Percentiles rank a stretch among this genome's conserved stretches.
These are phyloP conservation scores for Anoura caudifer DNA, from an alignment of 2,113 vertebrate genomes.

Conservation along the genomic window DNA sequence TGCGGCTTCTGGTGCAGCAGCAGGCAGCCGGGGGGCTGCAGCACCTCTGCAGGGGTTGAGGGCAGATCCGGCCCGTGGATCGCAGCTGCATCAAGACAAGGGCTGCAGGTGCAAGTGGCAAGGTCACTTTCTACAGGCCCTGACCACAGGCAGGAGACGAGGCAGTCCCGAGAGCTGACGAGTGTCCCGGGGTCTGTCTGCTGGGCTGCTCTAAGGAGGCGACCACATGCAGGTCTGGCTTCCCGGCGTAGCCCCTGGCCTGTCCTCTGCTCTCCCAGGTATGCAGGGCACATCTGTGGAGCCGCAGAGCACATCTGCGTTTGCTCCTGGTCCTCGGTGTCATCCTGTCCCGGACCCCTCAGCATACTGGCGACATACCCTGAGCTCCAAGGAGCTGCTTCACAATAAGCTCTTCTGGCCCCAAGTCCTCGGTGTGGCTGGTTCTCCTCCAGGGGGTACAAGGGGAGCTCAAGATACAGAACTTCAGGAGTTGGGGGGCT, in stretches of 20 bases:
- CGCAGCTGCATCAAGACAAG: rapidly evolving
- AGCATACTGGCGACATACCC: background rate
- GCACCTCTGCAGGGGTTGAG: rapidly evolving
- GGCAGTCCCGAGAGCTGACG: rapidly evolving
- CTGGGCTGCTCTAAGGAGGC: background rate
- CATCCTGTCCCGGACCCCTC: rapidly evolving
- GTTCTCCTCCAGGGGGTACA: background rate
- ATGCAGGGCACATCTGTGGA: background rate
- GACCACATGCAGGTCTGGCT: rapidly evolving
- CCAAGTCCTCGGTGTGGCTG: rapidly evolving
- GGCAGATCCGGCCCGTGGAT: rapidly evolving
- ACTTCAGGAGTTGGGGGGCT: background rate
- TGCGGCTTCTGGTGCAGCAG: background rate
- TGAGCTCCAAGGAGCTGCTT: background rate
- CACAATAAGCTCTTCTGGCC: background rate
- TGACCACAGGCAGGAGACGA: background rate
- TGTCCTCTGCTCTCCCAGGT: too few species aligned
- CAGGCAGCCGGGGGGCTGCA: rapidly evolving
- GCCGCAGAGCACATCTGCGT: background rate
- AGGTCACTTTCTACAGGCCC: rapidly evolving
- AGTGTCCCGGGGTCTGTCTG: background rate
- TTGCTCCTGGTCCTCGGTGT: background rate
- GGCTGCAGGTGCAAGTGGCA: background rate
- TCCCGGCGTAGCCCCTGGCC: background rate
- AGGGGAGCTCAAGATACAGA: background rate